Evolutionary conservation across 1,140 invertebrate genomes (phyloP).

Genomic region (Nymphalis io): DNA sequence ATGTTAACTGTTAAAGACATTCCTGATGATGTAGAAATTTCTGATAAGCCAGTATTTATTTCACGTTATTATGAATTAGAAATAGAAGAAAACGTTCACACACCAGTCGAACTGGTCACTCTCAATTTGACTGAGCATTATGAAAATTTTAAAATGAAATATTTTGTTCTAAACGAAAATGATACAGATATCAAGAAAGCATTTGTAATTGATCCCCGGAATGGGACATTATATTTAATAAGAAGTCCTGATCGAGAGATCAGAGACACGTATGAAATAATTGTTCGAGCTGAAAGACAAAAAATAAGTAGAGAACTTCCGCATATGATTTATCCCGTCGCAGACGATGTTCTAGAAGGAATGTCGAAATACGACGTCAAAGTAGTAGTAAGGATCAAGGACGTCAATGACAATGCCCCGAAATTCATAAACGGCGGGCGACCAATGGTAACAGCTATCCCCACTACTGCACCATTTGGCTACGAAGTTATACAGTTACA

Average conservation of each 20-base stretch:
- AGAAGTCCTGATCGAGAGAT: constrained; percentile 86
- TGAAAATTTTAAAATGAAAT: constrained; percentile 81
- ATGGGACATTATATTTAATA: constrained; percentile 86
- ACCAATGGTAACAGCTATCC: constrained; percentile 89
- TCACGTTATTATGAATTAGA: constrained; percentile 89
- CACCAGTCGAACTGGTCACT: constrained; percentile 85
- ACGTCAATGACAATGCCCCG: constrained; percentile 91
- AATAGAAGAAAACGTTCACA: constrained; percentile 87
- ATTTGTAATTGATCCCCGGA: constrained; percentile 86
- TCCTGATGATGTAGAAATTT: constrained; percentile 80
- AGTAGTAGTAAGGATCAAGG: constrained; percentile 87
- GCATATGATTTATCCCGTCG: constrained; percentile 87
- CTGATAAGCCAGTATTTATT: constrained; percentile 84
- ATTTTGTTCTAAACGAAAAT: constrained; percentile 82
- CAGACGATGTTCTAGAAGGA: constrained; percentile 85
- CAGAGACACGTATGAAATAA: constrained; percentile 84
- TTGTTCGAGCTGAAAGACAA: constrained; percentile 85
- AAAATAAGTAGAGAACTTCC: constrained; percentile 85
- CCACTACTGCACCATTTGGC: constrained; percentile 88
- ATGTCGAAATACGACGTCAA: constrained; percentile 83
- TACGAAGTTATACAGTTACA: constrained; percentile 88
- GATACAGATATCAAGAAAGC: constrained; percentile 79
- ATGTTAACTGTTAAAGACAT: constrained; percentile 85
- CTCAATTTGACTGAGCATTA: constrained; percentile 85
- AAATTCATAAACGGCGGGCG: constrained; percentile 86